Percentiles rank a stretch among this genome's conserved stretches.
Evolutionary conservation across 2,797 vertebrate species (phyloP).

Genomic region (Xenopus petersii): DNA sequence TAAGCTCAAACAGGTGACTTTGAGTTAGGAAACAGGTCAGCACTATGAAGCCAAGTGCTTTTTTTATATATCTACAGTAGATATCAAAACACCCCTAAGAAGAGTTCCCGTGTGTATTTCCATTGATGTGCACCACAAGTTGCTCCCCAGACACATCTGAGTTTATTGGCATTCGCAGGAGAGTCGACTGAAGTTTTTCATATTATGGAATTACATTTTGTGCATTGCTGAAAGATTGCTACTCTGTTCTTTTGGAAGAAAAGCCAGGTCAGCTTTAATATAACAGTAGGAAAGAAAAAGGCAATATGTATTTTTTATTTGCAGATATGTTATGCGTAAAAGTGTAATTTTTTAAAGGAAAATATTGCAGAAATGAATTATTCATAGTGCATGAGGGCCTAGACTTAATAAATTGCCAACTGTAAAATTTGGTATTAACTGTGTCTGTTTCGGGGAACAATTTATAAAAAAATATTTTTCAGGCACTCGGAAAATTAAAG

Average conservation of each 20-base stretch:
- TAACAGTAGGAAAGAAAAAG: neutral
- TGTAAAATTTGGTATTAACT: conserved; percentile 1
- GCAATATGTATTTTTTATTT: conserved; percentile 19
- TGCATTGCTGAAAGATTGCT: conserved; percentile 28
- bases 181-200: conserved; percentile 19
- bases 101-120: neutral
- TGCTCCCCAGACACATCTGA: conserved; percentile 11
- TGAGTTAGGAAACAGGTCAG: no score
- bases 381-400: neutral
- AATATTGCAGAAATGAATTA: neutral
- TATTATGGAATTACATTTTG: conserved; percentile 39
- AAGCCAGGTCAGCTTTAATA: conserved; percentile 40
- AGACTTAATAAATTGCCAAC: neutral
- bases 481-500: no score
- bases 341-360: neutral
- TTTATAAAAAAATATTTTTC: neutral
- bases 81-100: neutral
- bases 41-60: no score
- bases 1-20: no score
- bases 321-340: conserved; percentile 8
- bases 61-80: no score
- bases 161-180: conserved; percentile 16
- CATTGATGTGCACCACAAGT: conserved; percentile 6
- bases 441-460: neutral
- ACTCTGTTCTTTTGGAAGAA: conserved; percentile 33